Percentiles rank a stretch among this genome's conserved stretches.
These are phyloP conservation scores for Oncorhynchus mykiss DNA, from an alignment of 2,113 vertebrate genomes.

Conservation along the genomic window DNA sequence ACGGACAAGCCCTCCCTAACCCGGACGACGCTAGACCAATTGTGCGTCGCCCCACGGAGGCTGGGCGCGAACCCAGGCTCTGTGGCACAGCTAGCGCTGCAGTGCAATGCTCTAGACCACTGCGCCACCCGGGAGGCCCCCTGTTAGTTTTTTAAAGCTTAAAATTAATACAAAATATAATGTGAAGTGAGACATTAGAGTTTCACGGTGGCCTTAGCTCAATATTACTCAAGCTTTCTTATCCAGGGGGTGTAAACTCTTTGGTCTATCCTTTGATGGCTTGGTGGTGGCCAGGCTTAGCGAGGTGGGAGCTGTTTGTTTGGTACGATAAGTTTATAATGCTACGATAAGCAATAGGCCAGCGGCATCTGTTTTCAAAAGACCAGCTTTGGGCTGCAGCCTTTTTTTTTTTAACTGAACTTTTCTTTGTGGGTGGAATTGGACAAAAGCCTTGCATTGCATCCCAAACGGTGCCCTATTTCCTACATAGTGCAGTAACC, in stretches of 20 bases:
- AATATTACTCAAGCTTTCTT: conserved; percentile 43
- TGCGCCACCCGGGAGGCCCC: too few species aligned
- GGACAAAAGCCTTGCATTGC: conserved; percentile 69
- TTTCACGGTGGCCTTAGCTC: conserved; percentile 29
- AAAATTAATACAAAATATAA: conserved; percentile 2
- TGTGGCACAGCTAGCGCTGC: too few species aligned
- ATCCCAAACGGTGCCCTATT: too few species aligned
- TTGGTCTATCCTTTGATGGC: conserved; percentile 43
- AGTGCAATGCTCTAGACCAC: too few species aligned
- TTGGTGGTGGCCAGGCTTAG: not conserved
- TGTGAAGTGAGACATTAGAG: conserved; percentile 6
- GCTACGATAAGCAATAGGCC: conserved; percentile 60
- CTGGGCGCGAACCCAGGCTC: too few species aligned
- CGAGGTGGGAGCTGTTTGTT: conserved; percentile 53
- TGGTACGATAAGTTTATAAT: conserved; percentile 62
- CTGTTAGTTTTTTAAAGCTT: not conserved
- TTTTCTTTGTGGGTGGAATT: conserved; percentile 67
- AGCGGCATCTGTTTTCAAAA: conserved; percentile 64
- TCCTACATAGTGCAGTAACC: too few species aligned
- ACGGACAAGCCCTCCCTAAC: too few species aligned
- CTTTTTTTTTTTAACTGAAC: conserved; percentile 66
- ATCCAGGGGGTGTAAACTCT: conserved; percentile 29
- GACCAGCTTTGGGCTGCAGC: conserved; percentile 48
- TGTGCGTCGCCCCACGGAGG: too few species aligned
- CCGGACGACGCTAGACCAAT: too few species aligned